These are phyloP conservation scores for Sphenopsis melanotis DNA, from an alignment of 2,797 vertebrate genomes.

Conservation along the genomic window DNA sequence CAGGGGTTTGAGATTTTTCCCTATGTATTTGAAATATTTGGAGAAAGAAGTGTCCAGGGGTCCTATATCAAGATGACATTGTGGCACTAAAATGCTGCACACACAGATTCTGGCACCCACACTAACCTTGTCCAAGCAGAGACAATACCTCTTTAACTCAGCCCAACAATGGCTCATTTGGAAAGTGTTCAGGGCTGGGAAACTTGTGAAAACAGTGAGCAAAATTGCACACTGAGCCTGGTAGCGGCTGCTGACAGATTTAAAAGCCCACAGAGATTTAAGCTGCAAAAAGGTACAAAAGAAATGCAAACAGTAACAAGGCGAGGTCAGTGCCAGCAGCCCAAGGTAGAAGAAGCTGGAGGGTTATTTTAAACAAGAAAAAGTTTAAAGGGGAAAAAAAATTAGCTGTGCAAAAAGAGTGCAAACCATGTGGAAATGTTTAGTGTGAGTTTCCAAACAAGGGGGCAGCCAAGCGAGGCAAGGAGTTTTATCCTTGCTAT, in stretches of 20 bases:
- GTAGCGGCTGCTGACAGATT: conserved; percentile 68
- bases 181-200: conserved; percentile 48
- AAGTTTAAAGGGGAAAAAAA: neutral
- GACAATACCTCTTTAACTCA: conserved; percentile 63
- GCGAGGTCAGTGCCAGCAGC: conserved; percentile 52
- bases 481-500: conserved; percentile 60
- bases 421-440: conserved; percentile 71
- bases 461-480: conserved; percentile 59
- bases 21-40: neutral
- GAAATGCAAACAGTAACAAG: conserved; percentile 66
- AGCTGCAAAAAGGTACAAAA: conserved; percentile 66
- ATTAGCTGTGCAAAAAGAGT: conserved; percentile 39
- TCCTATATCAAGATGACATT: conserved; percentile 15
- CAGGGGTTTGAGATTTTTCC: neutral
- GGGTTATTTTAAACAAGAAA: neutral
- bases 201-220: conserved; percentile 68
- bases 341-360: conserved; percentile 43
- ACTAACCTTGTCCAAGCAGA: neutral
- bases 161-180: conserved; percentile 63
- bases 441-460: conserved; percentile 67
- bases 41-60: neutral
- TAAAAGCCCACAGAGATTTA: conserved; percentile 58
- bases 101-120: conserved; percentile 10
- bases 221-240: conserved; percentile 67
- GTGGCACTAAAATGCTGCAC: neutral